Conservation (phyloP, 1,140 invertebrate species). For the Nymphalis io region DNA sequence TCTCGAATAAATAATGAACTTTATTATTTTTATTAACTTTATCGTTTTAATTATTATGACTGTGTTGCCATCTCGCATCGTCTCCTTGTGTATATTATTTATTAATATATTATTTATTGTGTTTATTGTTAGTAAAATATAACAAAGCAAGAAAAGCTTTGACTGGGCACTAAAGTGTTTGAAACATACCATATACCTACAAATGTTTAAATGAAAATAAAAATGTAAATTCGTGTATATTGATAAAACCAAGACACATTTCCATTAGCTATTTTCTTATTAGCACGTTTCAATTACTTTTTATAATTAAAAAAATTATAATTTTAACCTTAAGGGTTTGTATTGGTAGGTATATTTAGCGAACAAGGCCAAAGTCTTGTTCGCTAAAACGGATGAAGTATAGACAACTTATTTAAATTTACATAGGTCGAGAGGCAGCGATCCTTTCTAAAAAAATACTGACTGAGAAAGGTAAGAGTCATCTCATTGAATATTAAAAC, state of each 20-base stretch:
- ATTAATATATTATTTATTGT: neutral
- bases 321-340: too few species aligned
- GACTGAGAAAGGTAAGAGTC: constrained; percentile 18
- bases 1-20: constrained; percentile 33
- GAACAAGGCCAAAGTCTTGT: too few species aligned
- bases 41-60: neutral
- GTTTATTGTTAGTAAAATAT: neutral
- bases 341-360: neutral
- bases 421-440: neutral
- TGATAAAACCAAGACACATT: too few species aligned
- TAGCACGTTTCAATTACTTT: too few species aligned
- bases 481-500: constrained; percentile 27
- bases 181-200: too few species aligned
- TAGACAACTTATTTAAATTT: constrained; percentile 1
- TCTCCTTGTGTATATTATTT: neutral
- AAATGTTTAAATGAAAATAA: too few species aligned
- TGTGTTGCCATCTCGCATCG: neutral
- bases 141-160: too few species aligned
- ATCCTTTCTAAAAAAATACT: constrained; percentile 20
- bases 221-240: too few species aligned
- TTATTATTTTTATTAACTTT: constrained; percentile 30
- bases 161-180: too few species aligned
- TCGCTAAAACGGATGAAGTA: neutral
- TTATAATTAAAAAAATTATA: too few species aligned
- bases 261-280: too few species aligned